Evolutionary conservation across 1,140 invertebrate genomes (phyloP), one percentile per base, ranked within the genome.

Genomic region (Bombus haemorrhoidalis): DNA sequence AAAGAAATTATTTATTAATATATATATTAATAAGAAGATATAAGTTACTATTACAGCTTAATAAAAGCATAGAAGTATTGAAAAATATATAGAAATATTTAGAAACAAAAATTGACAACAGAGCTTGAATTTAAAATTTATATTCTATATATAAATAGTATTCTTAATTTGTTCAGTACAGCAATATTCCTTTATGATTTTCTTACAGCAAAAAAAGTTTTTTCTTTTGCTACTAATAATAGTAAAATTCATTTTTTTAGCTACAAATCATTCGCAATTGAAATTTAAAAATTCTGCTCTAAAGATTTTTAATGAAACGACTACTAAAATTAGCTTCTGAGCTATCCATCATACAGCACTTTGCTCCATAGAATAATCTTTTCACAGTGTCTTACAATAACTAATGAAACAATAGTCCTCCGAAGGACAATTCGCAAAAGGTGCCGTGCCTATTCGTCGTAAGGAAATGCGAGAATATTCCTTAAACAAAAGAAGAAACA

Each of bases 371-470:
- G 8, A 34, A 37, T 37, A 72, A 72, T 73, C 76, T 85, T 69
- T 80, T 72, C 34, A 59, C 83, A 64, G 77, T 53, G 43, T 64
- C 39, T 73, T 72, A 62, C 32, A 62, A 25, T 80, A 85, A 85
- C 22, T 72, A 53, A 80, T 80, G 68, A 85, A 85, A 72, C 59
- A 71, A 28, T 80, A 80, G 83, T 85, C 39, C 66, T 80, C 47
- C 53, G 43, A 80, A 80, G 77, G 53, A 80, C 77, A 85, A 87
- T 85, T 81, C 91, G 76, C 85, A 90, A 89, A 91, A 90, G 79
- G 83, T 92, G 89, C 91, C 92, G 92, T 92, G 92, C 92, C 92
- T 92, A 92, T 92, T 93, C 86, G 87, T 90, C 91, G 90, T 87
- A 88, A 83, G 84, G 85, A 73, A 73, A 79, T 73, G 66, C 47